Evolutionary conservation across 2,113 vertebrate species (phyloP).

Genomic region (Erythrocercus mccallii): DNA sequence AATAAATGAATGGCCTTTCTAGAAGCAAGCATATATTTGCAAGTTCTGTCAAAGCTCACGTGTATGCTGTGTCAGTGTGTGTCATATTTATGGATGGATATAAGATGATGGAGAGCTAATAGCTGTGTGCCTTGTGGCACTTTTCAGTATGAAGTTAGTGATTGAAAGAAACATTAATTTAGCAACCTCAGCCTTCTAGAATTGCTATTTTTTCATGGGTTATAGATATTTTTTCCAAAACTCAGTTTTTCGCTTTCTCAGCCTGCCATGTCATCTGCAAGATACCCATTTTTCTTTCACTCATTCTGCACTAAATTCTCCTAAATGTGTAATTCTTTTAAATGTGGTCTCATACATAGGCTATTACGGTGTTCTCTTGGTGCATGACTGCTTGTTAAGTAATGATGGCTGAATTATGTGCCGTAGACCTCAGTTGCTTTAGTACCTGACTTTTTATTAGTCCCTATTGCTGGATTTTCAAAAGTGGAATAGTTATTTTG

Average conservation of each 20-base stretch:
- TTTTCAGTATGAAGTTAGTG: neutral
- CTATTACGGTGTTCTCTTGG: neutral
- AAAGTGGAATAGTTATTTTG: neutral
- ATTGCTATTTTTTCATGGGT: neutral
- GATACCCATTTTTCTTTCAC: neutral
- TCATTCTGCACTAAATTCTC: neutral
- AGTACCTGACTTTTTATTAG: neutral
- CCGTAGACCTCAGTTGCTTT: neutral
- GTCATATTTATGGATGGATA: neutral
- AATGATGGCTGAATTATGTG: neutral
- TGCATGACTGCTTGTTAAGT: neutral
- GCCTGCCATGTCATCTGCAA: neutral
- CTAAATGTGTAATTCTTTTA: neutral
- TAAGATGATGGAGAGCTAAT: neutral
- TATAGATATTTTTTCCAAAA: neutral
- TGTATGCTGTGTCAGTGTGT: neutral
- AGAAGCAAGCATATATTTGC: neutral
- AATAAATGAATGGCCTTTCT: neutral
- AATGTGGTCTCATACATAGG: neutral
- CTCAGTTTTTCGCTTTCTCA: neutral
- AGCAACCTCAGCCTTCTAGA: neutral
- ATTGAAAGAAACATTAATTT: neutral
- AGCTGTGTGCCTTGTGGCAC: neutral
- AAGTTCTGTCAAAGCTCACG: neutral
- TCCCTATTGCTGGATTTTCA: neutral